phyloP scores from a whole-genome alignment of 2,888 invertebrate species.

The Caenorhabditis sp. region DNA sequence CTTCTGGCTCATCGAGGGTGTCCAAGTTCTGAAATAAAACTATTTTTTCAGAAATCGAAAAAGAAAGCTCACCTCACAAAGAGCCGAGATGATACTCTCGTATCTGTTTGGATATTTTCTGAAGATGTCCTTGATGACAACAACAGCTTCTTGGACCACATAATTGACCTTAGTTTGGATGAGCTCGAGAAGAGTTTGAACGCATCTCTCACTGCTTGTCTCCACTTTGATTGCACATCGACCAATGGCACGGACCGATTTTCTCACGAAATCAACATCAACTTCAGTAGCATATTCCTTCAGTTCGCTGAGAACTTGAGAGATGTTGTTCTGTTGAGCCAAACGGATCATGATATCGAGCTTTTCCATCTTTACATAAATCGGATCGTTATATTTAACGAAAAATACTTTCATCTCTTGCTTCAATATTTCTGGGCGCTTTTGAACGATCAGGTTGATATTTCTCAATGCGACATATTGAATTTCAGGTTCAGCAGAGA shows the following conservation, averaged over 20 bases:
- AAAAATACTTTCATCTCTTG: slow-evolving; percentile 99
- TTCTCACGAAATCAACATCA: slow-evolving; percentile 99
- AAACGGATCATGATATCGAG: slow-evolving; percentile 99
- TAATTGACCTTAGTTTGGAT: slow-evolving; percentile 99
- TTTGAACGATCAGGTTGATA: slow-evolving; percentile 99
- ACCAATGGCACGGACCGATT: slow-evolving; percentile 98
- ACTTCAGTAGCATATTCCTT: slow-evolving; percentile 99
- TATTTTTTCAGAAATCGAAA: not conserved
- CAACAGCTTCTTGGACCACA: slow-evolving; percentile 99
- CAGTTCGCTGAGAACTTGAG: slow-evolving; percentile 96
- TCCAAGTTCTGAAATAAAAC: slow-evolving; percentile 89
- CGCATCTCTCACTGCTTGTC: slow-evolving; percentile 97
- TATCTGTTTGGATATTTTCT: slow-evolving; percentile 98
- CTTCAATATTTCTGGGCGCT: slow-evolving; percentile 96
- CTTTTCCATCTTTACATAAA: slow-evolving; percentile 99
- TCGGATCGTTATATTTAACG: slow-evolving; percentile 99
- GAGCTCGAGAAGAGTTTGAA: slow-evolving; percentile 95
- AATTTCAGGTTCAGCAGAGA: slow-evolving; percentile 98
- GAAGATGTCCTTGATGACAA: slow-evolving; percentile 92
- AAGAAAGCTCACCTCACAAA: slow-evolving; percentile 88
- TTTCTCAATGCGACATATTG: slow-evolving; percentile 98
- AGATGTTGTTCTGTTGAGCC: slow-evolving; percentile 97
- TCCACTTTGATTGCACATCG: slow-evolving; percentile 95
- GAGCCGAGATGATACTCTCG: slow-evolving; percentile 98
- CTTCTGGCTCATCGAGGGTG: slow-evolving; percentile 97